Conservation (phyloP, 2,888 invertebrate species). For the Lamellibrachia satsuma region DNA sequence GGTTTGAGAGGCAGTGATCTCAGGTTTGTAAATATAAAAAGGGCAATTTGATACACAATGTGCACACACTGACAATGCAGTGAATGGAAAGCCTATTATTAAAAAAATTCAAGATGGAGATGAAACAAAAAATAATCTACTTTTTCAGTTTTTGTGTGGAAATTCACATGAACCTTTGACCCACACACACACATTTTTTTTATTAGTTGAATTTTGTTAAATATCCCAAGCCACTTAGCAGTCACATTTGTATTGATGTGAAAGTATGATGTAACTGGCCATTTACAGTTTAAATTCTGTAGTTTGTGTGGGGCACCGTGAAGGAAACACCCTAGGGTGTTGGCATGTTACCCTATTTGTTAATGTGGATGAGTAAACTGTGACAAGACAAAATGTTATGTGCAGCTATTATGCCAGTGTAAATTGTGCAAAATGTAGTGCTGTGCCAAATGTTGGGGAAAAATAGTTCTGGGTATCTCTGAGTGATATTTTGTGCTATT, state of each 20-base stretch:
- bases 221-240: neutral
- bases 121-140: too few species aligned
- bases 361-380: neutral
- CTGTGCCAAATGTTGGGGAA: neutral
- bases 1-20: neutral
- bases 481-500: too few species aligned
- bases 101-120: too few species aligned
- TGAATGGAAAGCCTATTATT: too few species aligned
- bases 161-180: too few species aligned
- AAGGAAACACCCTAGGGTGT: neutral
- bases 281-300: neutral
- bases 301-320: neutral
- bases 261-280: neutral
- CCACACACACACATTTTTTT: too few species aligned
- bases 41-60: too few species aligned
- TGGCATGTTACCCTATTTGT: neutral
- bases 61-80: too few species aligned
- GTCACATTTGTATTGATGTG: neutral
- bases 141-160: too few species aligned
- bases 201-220: too few species aligned
- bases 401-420: neutral
- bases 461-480: too few species aligned
- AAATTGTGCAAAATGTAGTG: neutral
- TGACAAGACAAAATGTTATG: neutral
- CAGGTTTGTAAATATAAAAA: too few species aligned